phyloP scores from a whole-genome alignment of 2,113 vertebrate species.

The Oenanthe melanoleuca region DNA sequence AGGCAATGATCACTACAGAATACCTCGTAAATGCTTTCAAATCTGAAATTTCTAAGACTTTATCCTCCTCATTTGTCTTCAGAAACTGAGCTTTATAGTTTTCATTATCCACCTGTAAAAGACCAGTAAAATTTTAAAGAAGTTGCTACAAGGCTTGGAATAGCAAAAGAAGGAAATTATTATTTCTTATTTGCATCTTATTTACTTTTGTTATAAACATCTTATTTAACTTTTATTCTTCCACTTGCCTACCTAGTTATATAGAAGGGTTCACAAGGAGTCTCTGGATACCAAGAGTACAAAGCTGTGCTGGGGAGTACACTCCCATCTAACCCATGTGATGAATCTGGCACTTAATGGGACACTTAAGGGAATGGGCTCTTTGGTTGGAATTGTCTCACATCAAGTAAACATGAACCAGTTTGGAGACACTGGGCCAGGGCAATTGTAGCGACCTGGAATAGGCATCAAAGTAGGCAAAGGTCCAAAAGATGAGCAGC shows the following conservation, averaged over 20 bases:
- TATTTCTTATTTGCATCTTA: neutral
- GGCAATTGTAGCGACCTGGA: neutral
- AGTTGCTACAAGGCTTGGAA: neutral
- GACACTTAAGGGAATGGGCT: neutral
- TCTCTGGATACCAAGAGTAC: neutral
- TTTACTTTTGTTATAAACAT: neutral
- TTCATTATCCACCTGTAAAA: conserved; percentile 80
- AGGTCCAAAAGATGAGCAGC: neutral
- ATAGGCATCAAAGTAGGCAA: neutral
- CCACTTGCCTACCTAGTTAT: neutral
- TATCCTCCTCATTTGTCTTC: conserved; percentile 79
- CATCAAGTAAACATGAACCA: neutral
- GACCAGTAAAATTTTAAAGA: neutral
- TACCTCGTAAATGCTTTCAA: conserved; percentile 90
- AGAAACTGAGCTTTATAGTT: conserved; percentile 80
- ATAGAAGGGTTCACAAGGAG: neutral
- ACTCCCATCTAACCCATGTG: neutral
- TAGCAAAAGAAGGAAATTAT: neutral
- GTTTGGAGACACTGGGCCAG: neutral
- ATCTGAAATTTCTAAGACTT: conserved; percentile 79
- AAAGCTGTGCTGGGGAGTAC: neutral
- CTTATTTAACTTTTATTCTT: neutral
- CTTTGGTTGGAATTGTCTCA: neutral
- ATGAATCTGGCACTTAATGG: neutral
- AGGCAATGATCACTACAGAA: conserved; percentile 85